Evolutionary conservation across 2,113 vertebrate species (phyloP).

Genomic region (Campylomormyrus tamandua): DNA sequence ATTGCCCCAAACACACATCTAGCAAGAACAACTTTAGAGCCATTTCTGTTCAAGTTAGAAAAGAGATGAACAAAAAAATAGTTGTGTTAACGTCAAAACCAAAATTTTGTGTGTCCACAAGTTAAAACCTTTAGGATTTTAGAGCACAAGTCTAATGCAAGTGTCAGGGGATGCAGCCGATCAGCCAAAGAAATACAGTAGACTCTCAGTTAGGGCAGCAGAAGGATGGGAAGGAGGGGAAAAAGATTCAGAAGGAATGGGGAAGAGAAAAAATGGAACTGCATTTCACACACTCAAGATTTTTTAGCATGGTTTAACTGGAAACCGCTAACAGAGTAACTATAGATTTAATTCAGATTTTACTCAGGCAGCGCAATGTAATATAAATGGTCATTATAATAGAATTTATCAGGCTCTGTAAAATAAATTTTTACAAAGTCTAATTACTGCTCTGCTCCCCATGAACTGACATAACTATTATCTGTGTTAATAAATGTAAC

Average conservation of each 20-base stretch:
- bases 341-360: neutral
- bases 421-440: neutral
- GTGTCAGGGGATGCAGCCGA: neutral
- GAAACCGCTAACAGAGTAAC: neutral
- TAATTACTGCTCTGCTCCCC: neutral
- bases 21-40: neutral
- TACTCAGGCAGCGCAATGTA: neutral
- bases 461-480: neutral
- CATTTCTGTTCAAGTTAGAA: neutral
- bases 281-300: neutral
- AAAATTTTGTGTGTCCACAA: neutral
- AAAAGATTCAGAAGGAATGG: neutral
- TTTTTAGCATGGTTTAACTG: neutral
- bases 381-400: neutral
- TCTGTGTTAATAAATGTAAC: neutral
- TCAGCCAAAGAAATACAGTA: neutral
- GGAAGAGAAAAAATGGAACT: neutral
- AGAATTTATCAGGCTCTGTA: neutral
- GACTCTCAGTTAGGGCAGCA: neutral
- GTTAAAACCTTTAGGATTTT: neutral
- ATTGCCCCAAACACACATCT: neutral
- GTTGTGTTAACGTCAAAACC: neutral
- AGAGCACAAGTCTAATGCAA: neutral
- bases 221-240: neutral
- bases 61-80: neutral